A percentile compares a stretch with the other conserved stretches of the same genome.
These are phyloP conservation scores for Odontocolon sp. DNA, from an alignment of 2,888 invertebrate species.

Conservation along the genomic window DNA sequence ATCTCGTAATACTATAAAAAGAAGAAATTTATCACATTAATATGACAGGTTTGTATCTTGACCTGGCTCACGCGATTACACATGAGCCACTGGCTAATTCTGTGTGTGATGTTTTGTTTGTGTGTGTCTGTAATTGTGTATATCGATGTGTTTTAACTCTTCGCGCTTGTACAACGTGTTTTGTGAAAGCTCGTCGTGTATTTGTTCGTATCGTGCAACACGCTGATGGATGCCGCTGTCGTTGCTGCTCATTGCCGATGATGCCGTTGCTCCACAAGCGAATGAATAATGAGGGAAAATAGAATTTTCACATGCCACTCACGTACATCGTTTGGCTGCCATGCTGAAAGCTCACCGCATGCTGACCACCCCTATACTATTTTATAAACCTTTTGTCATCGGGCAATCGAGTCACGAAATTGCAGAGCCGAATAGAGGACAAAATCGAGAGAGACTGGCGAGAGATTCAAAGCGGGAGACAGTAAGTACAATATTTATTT, in stretches of 20 bases:
- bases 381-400: conserved; percentile 59
- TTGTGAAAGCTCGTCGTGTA: conserved; percentile 32
- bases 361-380: conserved; percentile 53
- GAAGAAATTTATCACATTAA: conserved; percentile 56
- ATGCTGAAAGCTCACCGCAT: conserved; percentile 62
- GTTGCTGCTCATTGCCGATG: conserved; percentile 52
- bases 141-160: conserved; percentile 40
- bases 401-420: conserved; percentile 60
- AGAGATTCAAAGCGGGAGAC: conserved; percentile 24
- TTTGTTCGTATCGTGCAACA: conserved; percentile 52
- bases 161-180: conserved; percentile 24
- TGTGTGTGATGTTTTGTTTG: conserved; percentile 19
- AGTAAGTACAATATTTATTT: conserved; percentile 73
- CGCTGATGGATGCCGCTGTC: conserved; percentile 62
- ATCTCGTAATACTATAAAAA: conserved; percentile 97
- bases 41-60: conserved; percentile 8
- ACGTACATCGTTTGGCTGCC: conserved; percentile 62
- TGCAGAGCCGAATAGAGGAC: conserved; percentile 51
- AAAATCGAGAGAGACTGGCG: conserved; percentile 49
- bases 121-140: conserved; percentile 16
- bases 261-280: conserved; percentile 57
- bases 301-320: conserved; percentile 62
- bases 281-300: conserved; percentile 62
- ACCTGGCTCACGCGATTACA: conserved; percentile 37
- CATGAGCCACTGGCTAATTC: conserved; percentile 25